These are phyloP conservation scores for Vultur gryphus DNA, from an alignment of 2,797 vertebrate genomes.

Conservation along the genomic window DNA sequence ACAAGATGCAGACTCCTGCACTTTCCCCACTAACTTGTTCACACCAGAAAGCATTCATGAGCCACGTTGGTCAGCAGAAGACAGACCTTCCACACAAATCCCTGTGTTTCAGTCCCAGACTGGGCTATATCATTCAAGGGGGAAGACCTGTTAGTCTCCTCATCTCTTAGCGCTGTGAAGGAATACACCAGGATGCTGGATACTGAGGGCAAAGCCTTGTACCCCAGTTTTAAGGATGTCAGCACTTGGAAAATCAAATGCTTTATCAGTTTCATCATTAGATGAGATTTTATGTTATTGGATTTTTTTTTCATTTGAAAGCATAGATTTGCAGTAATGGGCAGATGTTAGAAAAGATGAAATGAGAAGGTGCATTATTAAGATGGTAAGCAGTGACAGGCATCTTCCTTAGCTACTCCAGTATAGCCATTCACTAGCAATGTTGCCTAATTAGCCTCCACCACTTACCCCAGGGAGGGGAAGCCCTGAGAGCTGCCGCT, in stretches of 20 bases:
- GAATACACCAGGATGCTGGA: not conserved
- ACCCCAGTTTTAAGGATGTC: not conserved
- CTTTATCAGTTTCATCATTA: not conserved
- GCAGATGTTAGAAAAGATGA: not conserved
- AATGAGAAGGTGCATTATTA: not conserved
- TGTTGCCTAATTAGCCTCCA: constrained; percentile 4
- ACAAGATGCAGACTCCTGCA: not conserved
- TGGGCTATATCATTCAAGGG: not conserved
- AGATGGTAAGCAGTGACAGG: not conserved
- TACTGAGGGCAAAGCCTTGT: not conserved
- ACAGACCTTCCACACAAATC: not conserved
- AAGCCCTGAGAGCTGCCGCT: not conserved
- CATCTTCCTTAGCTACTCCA: not conserved
- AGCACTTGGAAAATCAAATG: not conserved
- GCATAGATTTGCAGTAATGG: not conserved
- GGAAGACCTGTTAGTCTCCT: not conserved
- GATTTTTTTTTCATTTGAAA: not conserved
- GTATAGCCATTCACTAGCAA: not conserved
- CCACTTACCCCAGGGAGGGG: not conserved
- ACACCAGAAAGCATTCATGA: not conserved
- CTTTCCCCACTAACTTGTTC: not conserved
- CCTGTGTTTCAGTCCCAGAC: not conserved
- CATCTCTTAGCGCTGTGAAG: not conserved
- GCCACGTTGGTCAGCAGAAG: not conserved
- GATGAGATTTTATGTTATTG: not conserved